Conservation (phyloP, 2,797 vertebrate species). For the Nothura maculosa region DNA sequence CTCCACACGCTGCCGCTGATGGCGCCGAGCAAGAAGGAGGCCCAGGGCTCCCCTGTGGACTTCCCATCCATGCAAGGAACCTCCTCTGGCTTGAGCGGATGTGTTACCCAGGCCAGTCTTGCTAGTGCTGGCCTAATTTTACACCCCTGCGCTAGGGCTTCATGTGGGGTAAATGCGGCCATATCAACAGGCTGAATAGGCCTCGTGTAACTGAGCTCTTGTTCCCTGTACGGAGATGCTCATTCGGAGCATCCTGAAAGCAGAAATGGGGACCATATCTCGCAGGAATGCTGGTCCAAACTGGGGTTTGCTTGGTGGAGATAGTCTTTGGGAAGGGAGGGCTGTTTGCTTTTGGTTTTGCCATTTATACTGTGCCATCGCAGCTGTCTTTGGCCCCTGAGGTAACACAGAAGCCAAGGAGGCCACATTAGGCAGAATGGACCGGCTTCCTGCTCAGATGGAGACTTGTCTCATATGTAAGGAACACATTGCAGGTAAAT, state of each 20-base stretch:
- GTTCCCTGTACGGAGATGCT: rapidly evolving
- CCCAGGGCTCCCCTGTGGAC: neutral
- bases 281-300: neutral
- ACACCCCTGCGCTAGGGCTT: neutral
- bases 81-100: neutral
- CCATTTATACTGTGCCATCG: neutral
- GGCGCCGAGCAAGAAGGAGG: neutral
- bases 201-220: neutral
- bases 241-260: neutral
- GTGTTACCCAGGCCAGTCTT: neutral
- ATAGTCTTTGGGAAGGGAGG: neutral
- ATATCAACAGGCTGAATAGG: neutral
- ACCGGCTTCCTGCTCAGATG: neutral
- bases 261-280: neutral
- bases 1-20: rapidly evolving
- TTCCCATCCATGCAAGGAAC: neutral
- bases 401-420: neutral
- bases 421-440: neutral
- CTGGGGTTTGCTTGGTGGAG: neutral
- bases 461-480: constrained; percentile 55
- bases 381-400: neutral
- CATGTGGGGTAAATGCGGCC: rapidly evolving
- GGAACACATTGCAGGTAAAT: constrained; percentile 39
- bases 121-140: neutral
- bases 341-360: neutral